Conservation (phyloP, 1,140 invertebrate species). For the Gerris buenoi region DNA sequence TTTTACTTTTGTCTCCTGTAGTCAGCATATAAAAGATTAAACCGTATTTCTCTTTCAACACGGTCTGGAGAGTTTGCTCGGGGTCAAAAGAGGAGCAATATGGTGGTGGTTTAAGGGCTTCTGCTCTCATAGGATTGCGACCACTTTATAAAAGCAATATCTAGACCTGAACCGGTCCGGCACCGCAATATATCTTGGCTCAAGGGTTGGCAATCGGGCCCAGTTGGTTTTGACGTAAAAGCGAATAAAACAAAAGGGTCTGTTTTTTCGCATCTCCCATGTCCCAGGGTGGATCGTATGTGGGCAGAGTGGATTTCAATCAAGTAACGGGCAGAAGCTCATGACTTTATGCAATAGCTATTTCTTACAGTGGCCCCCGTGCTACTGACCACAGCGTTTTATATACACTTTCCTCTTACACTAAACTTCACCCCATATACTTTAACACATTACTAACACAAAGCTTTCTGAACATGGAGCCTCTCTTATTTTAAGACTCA, state of each 20-base stretch:
- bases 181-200: background rate
- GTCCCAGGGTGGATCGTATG: background rate
- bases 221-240: background rate
- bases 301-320: background rate
- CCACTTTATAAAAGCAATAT: background rate
- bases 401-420: background rate
- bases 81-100: background rate
- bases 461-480: no score
- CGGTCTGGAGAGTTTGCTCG: no score
- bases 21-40: no score
- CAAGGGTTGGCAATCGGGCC: background rate
- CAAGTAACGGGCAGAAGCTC: background rate
- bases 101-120: background rate
- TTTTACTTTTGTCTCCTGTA: no score
- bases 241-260: constrained; percentile 3
- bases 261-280: background rate
- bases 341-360: constrained; percentile 3
- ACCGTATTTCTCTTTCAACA: no score
- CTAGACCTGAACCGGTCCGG: background rate
- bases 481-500: no score
- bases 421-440: background rate
- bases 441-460: no score
- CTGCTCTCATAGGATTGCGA: no score
- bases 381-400: background rate
- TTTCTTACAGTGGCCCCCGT: background rate